These are phyloP conservation scores for Apotomis betuletana DNA, from an alignment of 2,888 invertebrate species.

Conservation along the genomic window DNA sequence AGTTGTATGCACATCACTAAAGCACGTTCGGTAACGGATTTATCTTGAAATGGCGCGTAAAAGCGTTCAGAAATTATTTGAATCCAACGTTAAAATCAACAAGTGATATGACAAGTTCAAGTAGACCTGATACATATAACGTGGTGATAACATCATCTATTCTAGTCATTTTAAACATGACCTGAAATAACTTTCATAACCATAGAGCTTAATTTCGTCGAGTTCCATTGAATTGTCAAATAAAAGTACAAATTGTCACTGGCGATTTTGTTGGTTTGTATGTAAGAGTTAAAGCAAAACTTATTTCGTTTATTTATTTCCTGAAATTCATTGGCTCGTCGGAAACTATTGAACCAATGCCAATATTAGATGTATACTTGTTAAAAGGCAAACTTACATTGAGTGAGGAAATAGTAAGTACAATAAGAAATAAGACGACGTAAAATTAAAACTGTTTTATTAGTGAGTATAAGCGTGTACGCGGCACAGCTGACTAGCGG, in stretches of 20 bases:
- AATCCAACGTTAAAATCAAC: constrained; percentile 27
- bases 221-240: too few relatives aligned
- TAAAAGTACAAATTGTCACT: too few relatives aligned
- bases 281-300: too few relatives aligned
- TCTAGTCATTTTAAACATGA: neutral
- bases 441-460: constrained; percentile 72
- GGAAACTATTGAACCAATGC: too few relatives aligned
- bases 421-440: constrained; percentile 49
- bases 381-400: too few relatives aligned
- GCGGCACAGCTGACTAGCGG: constrained; percentile 82
- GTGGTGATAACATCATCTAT: neutral
- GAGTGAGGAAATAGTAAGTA: neutral
- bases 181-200: constrained; percentile 17
- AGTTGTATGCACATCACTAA: constrained; percentile 17
- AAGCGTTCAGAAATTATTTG: constrained; percentile 32
- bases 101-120: constrained; percentile 11
- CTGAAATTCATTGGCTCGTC: too few relatives aligned
- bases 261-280: too few relatives aligned
- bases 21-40: constrained; percentile 13
- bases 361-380: too few relatives aligned
- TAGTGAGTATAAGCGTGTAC: constrained; percentile 82
- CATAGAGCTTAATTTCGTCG: too few relatives aligned
- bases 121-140: neutral
- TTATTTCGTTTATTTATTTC: too few relatives aligned
- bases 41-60: constrained; percentile 23